phyloP scores from a whole-genome alignment of 2,888 invertebrate species.

The Aphelenchoides bicaudatus region DNA sequence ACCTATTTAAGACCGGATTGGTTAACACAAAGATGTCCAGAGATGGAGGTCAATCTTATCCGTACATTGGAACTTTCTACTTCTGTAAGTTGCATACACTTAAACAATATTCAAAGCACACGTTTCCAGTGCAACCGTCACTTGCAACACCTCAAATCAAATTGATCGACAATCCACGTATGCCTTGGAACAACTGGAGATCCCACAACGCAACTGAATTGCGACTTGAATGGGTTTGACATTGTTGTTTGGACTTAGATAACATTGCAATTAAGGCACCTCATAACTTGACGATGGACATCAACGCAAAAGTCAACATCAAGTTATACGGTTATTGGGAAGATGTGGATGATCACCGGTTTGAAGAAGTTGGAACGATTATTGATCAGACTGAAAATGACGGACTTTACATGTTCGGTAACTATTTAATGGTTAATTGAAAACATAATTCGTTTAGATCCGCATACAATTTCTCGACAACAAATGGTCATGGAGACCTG shows the following conservation, averaged over 20 bases:
- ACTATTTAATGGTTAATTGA: too few species aligned
- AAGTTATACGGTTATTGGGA: conserved; percentile 58
- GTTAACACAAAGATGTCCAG: conserved; percentile 52
- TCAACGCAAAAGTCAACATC: conserved; percentile 54
- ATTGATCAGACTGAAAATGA: conserved; percentile 32
- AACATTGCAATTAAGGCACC: too few species aligned
- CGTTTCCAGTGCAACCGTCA: conserved; percentile 41
- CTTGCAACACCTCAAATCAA: conserved; percentile 36
- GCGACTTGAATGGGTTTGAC: conserved; percentile 39
- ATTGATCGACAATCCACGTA: conserved; percentile 39
- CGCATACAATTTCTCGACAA: conserved; percentile 28
- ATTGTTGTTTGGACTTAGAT: too few species aligned
- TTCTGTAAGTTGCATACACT: conserved; percentile 37
- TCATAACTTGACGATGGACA: conserved; percentile 48
- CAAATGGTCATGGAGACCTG: conserved; percentile 38
- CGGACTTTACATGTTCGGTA: conserved; percentile 41
- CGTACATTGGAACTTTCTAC: conserved; percentile 56
- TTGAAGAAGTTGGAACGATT: conserved; percentile 40
- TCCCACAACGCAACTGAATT: conserved; percentile 39
- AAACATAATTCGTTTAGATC: too few species aligned
- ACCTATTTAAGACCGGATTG: conserved; percentile 57
- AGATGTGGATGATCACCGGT: too few species aligned
- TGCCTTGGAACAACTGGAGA: conserved; percentile 35
- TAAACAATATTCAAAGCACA: not conserved
- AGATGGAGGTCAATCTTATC: conserved; percentile 58